phyloP scores from a whole-genome alignment of 2,797 vertebrate genomes.

The Arrhamphus sclerolepis region DNA sequence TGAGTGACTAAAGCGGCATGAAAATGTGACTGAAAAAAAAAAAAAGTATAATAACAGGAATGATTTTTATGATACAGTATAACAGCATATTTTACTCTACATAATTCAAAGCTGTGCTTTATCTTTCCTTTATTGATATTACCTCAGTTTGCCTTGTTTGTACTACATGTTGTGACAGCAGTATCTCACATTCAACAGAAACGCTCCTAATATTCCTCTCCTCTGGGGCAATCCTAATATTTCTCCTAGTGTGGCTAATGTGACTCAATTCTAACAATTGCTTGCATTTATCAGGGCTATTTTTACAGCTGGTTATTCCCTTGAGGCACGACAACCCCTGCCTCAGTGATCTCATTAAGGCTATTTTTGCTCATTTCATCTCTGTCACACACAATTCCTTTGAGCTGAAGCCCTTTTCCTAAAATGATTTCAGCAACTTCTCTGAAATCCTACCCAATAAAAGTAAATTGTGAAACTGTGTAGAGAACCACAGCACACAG shows the following conservation, averaged over 20 bases:
- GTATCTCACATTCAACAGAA: neutral
- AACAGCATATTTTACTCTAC: neutral
- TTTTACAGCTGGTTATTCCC: conserved; percentile 56
- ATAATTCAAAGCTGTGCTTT: neutral
- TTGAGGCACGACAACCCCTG: conserved; percentile 39
- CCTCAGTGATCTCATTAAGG: conserved; percentile 63
- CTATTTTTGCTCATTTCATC: conserved; percentile 73
- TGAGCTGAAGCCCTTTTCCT: conserved; percentile 37
- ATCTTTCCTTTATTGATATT: neutral
- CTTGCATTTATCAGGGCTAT: conserved; percentile 68
- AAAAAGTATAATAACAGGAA: neutral
- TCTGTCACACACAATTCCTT: conserved; percentile 57
- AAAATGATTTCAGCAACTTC: conserved; percentile 41
- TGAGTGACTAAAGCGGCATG: neutral
- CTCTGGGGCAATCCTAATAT: conserved; percentile 19
- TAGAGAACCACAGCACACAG: conserved; percentile 35
- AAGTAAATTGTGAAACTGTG: conserved; percentile 39
- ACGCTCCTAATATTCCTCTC: conserved; percentile 29
- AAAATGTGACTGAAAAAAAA: conserved; percentile 1
- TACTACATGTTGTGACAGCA: neutral
- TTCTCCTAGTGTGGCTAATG: conserved; percentile 47
- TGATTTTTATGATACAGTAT: neutral
- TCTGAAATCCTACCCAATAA: conserved; percentile 46
- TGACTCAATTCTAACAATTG: conserved; percentile 53
- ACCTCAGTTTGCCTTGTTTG: neutral